Evolutionary conservation across 2,797 vertebrate genomes (phyloP).

Genomic region (Momotus momota): DNA sequence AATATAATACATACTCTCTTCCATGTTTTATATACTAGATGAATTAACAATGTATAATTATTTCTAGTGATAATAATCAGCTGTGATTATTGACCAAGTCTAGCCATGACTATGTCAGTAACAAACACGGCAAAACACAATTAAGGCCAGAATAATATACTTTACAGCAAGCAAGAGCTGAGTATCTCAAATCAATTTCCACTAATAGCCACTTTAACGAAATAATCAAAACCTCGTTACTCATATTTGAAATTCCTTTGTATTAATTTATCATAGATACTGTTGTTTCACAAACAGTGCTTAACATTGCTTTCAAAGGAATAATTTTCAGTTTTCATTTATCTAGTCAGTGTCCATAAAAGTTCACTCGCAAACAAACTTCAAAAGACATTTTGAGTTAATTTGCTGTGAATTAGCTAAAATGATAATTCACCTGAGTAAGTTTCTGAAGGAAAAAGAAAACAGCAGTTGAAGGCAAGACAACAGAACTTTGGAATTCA

Average conservation of each 20-base stretch:
- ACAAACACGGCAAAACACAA: background rate
- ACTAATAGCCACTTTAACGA: constrained; percentile 1
- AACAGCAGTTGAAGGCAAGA: background rate
- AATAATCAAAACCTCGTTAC: constrained; percentile 17
- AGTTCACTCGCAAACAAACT: background rate
- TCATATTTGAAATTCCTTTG: background rate
- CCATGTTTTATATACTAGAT: background rate
- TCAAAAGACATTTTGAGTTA: background rate
- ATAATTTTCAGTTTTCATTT: background rate
- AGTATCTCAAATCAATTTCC: constrained; percentile 46
- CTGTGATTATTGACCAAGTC: background rate
- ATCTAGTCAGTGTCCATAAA: background rate
- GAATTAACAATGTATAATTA: background rate
- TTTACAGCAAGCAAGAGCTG: background rate
- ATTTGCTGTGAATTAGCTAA: background rate
- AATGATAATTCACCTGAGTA: background rate
- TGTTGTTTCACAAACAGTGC: background rate
- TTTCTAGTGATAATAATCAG: background rate
- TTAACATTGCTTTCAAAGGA: background rate
- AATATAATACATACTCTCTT: background rate
- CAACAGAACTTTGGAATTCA: background rate
- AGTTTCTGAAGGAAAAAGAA: background rate
- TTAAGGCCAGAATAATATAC: background rate
- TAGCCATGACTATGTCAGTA: background rate
- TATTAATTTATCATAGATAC: background rate